These are phyloP conservation scores for Drosophila ambigua DNA, from an alignment of 1,140 invertebrate genomes.

Conservation along the genomic window DNA sequence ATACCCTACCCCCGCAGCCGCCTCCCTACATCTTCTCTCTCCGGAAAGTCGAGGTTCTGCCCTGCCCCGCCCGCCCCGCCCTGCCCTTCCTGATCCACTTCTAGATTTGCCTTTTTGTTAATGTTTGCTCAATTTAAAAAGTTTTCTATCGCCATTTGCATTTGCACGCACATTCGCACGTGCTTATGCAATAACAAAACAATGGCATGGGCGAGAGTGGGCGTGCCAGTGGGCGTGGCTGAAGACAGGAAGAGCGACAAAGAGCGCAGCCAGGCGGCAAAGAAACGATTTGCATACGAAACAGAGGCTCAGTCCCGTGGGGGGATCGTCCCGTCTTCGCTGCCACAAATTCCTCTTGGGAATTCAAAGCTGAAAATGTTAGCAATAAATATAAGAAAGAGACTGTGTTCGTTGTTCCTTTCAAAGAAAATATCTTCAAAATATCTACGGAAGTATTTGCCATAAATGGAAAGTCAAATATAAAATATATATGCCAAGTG, in stretches of 20 bases:
- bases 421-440: too few species aligned
- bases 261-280: slow-evolving; percentile 62
- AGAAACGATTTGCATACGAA: slow-evolving; percentile 74
- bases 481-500: too few species aligned
- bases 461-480: too few species aligned
- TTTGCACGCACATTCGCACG: slow-evolving; percentile 79
- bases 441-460: too few species aligned
- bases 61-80: not conserved
- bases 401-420: not conserved
- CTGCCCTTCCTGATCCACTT: slow-evolving; percentile 17
- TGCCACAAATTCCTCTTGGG: too few species aligned
- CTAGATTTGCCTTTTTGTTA: slow-evolving; percentile 63
- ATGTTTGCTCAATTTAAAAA: slow-evolving; percentile 82
- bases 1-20: not conserved
- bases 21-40: not conserved
- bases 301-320: slow-evolving; percentile 47
- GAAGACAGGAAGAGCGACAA: slow-evolving; percentile 8
- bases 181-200: slow-evolving; percentile 62
- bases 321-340: not conserved
- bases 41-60: slow-evolving; percentile 16
- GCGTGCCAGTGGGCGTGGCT: slow-evolving; percentile 11
- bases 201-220: slow-evolving; percentile 16
- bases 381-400: too few species aligned
- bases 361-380: too few species aligned
- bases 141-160: slow-evolving; percentile 80